Percentiles rank a stretch among this genome's conserved stretches.
These are phyloP conservation scores for Xerus inauris DNA, from an alignment of 2,113 vertebrate species.

Conservation along the genomic window DNA sequence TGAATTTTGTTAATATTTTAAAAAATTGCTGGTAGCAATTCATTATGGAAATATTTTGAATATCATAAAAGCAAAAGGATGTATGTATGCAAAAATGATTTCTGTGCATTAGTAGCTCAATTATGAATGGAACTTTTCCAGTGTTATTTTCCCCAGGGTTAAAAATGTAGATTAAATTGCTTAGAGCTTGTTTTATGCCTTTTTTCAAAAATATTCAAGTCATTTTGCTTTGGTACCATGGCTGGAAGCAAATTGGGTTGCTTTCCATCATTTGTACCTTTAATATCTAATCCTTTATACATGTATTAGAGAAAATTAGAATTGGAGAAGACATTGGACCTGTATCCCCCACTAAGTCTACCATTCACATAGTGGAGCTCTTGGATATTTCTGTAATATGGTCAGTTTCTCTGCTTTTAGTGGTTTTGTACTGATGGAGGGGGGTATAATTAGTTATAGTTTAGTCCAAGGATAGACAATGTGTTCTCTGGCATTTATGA, in stretches of 20 bases:
- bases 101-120: not conserved
- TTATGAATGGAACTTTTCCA: not conserved
- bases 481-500: not conserved
- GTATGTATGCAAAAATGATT: not conserved
- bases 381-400: not conserved
- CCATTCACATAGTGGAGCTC: not conserved
- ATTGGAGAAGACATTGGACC: not conserved
- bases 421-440: not conserved
- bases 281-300: not conserved
- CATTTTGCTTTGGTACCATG: not conserved
- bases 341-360: not conserved
- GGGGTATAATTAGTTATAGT: not conserved
- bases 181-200: not conserved
- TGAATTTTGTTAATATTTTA: not conserved
- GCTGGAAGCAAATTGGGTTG: not conserved
- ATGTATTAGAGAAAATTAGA: not conserved
- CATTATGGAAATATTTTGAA: constrained; percentile 19
- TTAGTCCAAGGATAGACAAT: not conserved
- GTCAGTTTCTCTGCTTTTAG: not conserved
- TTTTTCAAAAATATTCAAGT: not conserved
- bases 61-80: not conserved
- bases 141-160: not conserved
- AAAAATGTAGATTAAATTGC: not conserved
- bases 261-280: not conserved
- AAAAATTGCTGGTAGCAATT: not conserved